These are phyloP conservation scores for Rousettus madagascariensis DNA, from an alignment of 2,797 vertebrate genomes.

Conservation along the genomic window DNA sequence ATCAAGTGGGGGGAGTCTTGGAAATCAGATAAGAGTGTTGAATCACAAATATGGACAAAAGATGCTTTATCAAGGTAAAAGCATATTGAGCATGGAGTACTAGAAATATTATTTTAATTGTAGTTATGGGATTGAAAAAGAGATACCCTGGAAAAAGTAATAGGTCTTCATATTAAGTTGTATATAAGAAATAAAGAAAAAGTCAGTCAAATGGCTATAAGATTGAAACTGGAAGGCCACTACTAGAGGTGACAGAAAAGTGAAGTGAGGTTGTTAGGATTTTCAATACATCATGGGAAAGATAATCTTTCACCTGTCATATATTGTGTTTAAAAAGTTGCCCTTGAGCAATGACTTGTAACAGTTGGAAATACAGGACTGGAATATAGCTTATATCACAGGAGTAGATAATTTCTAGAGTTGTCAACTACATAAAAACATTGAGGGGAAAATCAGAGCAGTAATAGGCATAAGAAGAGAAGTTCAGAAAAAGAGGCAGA, in stretches of 20 bases:
- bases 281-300: constrained; percentile 14
- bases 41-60: background rate
- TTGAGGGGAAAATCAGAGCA: background rate
- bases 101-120: background rate
- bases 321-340: constrained; percentile 25
- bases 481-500: background rate
- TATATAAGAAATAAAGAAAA: constrained; percentile 35
- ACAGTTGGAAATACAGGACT: background rate
- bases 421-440: background rate
- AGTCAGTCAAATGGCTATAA: background rate
- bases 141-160: background rate
- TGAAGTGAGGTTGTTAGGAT: background rate
- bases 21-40: background rate
- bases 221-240: background rate
- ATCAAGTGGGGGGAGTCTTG: background rate
- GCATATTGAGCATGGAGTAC: background rate
- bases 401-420: background rate
- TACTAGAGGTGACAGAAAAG: background rate
- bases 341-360: background rate
- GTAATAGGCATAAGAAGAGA: background rate
- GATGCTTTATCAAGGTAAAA: background rate
- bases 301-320: background rate
- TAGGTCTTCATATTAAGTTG: background rate
- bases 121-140: background rate
- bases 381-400: background rate